These are phyloP conservation scores for Aphelocoma californica DNA, from an alignment of 2,797 vertebrate genomes.

Conservation along the genomic window DNA sequence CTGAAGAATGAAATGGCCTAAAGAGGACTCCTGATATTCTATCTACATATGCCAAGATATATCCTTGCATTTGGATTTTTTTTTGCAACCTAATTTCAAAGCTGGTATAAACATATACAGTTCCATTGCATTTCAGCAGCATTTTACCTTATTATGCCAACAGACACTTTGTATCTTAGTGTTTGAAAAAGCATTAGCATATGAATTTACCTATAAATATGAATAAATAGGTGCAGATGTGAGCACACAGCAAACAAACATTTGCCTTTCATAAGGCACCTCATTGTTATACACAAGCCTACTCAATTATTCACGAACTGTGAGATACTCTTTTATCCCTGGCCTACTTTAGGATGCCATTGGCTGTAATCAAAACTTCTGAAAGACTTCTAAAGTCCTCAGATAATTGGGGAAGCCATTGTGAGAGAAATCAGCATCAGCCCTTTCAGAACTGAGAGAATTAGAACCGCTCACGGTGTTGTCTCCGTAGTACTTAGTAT, in stretches of 20 bases:
- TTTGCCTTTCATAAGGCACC: conserved; percentile 61
- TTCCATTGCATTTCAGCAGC: neutral
- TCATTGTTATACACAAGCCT: conserved; percentile 58
- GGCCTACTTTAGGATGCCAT: conserved; percentile 57
- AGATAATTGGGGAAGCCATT: conserved; percentile 29
- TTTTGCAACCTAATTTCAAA: neutral
- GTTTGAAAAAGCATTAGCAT: conserved; percentile 44
- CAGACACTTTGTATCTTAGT: neutral
- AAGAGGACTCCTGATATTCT: neutral
- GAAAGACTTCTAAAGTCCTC: conserved; percentile 41
- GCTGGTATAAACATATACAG: neutral
- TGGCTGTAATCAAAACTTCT: conserved; percentile 60
- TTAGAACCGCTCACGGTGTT: neutral
- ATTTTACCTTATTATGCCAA: neutral
- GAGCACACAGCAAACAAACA: conserved; percentile 54
- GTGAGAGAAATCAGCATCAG: conserved; percentile 6
- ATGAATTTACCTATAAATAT: conserved; percentile 56
- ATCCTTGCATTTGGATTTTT: neutral
- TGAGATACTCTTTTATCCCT: conserved; percentile 62
- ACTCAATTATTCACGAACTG: conserved; percentile 60
- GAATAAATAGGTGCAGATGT: conserved; percentile 62
- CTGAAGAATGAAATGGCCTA: neutral
- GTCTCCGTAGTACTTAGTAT: neutral
- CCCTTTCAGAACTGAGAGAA: neutral
- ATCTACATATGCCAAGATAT: neutral